Conservation (phyloP, 2,888 invertebrate species). For the Cylindroiulus punctatus region DNA sequence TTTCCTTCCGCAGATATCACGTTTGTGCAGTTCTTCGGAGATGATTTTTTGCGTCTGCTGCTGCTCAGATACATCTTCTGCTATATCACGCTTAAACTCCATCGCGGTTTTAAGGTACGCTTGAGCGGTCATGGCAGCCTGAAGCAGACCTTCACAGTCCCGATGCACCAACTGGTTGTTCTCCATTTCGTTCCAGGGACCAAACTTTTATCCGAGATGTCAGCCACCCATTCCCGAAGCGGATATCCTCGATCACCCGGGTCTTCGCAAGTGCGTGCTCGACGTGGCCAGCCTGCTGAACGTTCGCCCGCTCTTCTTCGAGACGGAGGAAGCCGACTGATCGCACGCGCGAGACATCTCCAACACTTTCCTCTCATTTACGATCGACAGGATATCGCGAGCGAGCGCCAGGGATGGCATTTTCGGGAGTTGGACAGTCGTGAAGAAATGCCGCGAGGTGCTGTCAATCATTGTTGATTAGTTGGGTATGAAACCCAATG, state of each 20-base stretch:
- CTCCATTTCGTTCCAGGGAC: slow-evolving; percentile 70
- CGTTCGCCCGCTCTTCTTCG: slow-evolving; percentile 78
- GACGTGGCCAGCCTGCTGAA: slow-evolving; percentile 86
- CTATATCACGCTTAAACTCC: slow-evolving; percentile 86
- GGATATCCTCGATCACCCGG: slow-evolving; percentile 85
- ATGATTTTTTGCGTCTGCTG: slow-evolving; percentile 90
- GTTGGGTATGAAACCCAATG: slow-evolving; percentile 43
- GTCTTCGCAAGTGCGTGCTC: slow-evolving; percentile 80
- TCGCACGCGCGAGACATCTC: slow-evolving; percentile 1
- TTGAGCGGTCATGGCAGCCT: neutral
- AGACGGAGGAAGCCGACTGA: slow-evolving; percentile 65
- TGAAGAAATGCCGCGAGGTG: neutral
- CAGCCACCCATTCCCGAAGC: slow-evolving; percentile 87
- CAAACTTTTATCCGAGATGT: slow-evolving; percentile 85
- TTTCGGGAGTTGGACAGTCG: slow-evolving; percentile 23
- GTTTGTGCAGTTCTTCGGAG: slow-evolving; percentile 86
- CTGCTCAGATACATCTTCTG: slow-evolving; percentile 93
- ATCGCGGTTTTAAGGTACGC: slow-evolving; percentile 76
- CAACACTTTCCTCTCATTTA: slow-evolving; percentile 13
- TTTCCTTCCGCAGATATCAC: slow-evolving; percentile 65
- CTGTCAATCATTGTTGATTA: neutral
- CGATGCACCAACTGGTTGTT: neutral
- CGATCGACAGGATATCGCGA: slow-evolving; percentile 12
- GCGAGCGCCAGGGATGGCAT: slow-evolving; percentile 5
- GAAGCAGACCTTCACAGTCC: too few relatives aligned